Evolutionary conservation across 2,113 vertebrate species (phyloP).

Genomic region (Tricholaema leucomelas): DNA sequence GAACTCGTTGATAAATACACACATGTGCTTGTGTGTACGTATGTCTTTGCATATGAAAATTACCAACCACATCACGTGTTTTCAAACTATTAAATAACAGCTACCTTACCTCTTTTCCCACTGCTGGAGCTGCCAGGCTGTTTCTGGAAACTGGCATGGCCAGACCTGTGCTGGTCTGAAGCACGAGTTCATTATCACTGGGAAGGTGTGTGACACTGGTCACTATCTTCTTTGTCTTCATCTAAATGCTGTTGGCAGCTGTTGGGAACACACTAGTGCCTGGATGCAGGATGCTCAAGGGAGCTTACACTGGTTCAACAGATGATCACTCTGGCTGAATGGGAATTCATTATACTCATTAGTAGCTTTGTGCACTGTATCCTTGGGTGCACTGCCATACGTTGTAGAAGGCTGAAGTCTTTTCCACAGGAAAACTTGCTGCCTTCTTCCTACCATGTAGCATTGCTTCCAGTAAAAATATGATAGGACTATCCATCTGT

Average conservation of each 20-base stretch:
- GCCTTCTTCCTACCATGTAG: background rate
- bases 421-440: background rate
- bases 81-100: background rate
- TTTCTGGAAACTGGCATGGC: background rate
- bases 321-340: fast-evolving
- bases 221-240: background rate
- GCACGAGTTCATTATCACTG: background rate
- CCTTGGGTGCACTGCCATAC: background rate
- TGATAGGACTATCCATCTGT: too few species aligned
- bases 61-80: background rate
- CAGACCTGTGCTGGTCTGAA: background rate
- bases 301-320: background rate
- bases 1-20: background rate
- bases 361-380: background rate
- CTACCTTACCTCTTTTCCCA: background rate
- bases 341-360: background rate
- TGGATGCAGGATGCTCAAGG: background rate
- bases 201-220: background rate
- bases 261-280: background rate
- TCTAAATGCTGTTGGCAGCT: background rate
- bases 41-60: background rate
- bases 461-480: background rate
- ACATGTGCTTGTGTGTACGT: background rate
- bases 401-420: background rate
- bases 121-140: background rate